phyloP scores from a whole-genome alignment of 2,888 invertebrate genomes.

The Calliphora vomitoria region DNA sequence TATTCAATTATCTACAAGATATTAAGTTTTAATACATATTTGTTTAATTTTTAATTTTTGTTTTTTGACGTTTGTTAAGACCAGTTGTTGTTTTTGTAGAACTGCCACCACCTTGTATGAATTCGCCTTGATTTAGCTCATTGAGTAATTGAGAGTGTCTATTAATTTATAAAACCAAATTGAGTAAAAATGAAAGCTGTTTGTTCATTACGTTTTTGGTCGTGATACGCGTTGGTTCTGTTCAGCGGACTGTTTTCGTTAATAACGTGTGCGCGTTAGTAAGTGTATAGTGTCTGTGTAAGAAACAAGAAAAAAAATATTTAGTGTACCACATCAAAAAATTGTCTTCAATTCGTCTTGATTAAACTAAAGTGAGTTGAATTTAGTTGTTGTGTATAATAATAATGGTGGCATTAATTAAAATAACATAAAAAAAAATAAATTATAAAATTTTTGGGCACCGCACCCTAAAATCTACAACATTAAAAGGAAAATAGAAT shows the following conservation, averaged over 20 bases:
- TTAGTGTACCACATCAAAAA: conserved; percentile 51
- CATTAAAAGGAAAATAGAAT: conserved; percentile 22
- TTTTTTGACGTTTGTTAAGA: no score
- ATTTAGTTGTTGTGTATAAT: conserved; percentile 32
- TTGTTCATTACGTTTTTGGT: conserved; percentile 65
- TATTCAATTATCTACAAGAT: no score
- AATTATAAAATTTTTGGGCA: conserved; percentile 15
- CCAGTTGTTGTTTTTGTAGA: no score
- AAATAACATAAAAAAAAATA: conserved; percentile 43
- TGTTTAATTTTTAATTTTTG: no score
- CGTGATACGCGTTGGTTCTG: conserved; percentile 54
- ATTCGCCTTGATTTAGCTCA: background rate
- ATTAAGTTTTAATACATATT: no score
- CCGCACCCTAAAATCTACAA: conserved; percentile 62
- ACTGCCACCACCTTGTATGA: no score
- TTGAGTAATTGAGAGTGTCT: conserved; percentile 13
- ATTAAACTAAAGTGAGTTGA: conserved; percentile 70
- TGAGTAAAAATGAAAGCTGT: conserved; percentile 39
- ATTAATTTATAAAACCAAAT: background rate
- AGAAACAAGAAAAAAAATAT: conserved; percentile 27
- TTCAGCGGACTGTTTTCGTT: conserved; percentile 20
- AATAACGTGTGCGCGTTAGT: conserved; percentile 47
- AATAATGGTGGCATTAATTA: conserved; percentile 51
- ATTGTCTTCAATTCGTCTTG: conserved; percentile 63
- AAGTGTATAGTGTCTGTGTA: conserved; percentile 45